Evolutionary conservation across 2,113 vertebrate species (phyloP).

Genomic region (Ciconia maguari): DNA sequence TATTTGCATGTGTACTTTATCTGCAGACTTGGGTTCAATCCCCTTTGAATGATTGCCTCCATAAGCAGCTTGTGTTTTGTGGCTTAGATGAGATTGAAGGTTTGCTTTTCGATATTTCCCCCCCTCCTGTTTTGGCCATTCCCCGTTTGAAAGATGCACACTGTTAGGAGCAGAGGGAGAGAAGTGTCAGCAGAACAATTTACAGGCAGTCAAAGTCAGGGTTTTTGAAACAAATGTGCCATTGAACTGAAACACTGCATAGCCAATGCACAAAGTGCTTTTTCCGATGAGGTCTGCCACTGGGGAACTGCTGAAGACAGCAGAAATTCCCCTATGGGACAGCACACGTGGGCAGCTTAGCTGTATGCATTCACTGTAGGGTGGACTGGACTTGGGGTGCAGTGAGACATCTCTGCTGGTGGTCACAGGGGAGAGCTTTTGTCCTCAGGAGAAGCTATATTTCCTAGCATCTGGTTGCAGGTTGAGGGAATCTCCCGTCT

Average conservation of each 20-base stretch:
- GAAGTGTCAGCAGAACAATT: neutral
- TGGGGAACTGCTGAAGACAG: neutral
- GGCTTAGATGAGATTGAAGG: neutral
- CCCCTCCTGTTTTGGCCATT: neutral
- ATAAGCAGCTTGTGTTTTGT: neutral
- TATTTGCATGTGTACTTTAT: neutral
- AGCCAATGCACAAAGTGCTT: neutral
- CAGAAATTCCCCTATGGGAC: neutral
- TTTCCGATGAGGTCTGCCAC: neutral
- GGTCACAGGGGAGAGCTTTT: neutral
- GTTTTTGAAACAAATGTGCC: neutral
- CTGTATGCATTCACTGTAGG: accelerated
- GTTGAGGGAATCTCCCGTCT: neutral
- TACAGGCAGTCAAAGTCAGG: neutral
- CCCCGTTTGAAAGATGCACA: neutral
- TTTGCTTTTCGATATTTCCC: neutral
- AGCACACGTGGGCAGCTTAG: neutral
- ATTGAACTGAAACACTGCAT: neutral
- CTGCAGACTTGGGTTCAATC: neutral
- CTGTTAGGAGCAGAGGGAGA: neutral
- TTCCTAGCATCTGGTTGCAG: neutral
- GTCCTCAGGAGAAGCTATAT: neutral
- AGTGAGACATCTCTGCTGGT: neutral
- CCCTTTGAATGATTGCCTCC: neutral
- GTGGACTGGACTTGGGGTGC: neutral